phyloP scores from a whole-genome alignment of 2,113 vertebrate genomes.

The Alectura lathami region DNA sequence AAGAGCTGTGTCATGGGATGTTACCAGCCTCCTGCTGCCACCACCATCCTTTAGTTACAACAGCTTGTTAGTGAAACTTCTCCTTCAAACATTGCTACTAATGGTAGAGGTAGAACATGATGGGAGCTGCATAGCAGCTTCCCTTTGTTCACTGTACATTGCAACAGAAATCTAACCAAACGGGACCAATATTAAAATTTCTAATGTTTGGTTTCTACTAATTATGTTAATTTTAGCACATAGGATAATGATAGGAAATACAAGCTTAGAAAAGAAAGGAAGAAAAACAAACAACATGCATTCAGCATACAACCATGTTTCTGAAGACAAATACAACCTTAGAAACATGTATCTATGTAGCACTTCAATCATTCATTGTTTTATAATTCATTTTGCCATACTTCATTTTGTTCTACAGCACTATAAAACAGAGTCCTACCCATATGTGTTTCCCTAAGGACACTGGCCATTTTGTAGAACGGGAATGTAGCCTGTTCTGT shows the following conservation, averaged over 20 bases:
- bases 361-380: not conserved
- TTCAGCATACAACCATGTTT: not conserved
- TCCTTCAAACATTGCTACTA: not conserved
- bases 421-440: not conserved
- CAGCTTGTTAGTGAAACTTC: not conserved
- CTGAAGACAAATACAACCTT: not conserved
- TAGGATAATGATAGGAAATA: not conserved
- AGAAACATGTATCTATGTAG: not conserved
- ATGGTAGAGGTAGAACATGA: not conserved
- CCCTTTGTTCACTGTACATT: not conserved
- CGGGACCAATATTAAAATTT: not conserved
- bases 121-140: not conserved
- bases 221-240: not conserved
- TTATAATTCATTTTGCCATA: not conserved
- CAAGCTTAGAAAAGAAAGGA: not conserved
- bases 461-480: not conserved
- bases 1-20: not conserved
- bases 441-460: not conserved
- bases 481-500: not conserved
- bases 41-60: not conserved
- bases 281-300: not conserved
- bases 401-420: not conserved
- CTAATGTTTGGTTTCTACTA: not conserved
- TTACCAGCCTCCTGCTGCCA: not conserved
- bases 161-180: not conserved